Evolutionary conservation across 2,888 invertebrate genomes (phyloP), one percentile per base, ranked within the genome.

Genomic region (Apodemia mormo): DNA sequence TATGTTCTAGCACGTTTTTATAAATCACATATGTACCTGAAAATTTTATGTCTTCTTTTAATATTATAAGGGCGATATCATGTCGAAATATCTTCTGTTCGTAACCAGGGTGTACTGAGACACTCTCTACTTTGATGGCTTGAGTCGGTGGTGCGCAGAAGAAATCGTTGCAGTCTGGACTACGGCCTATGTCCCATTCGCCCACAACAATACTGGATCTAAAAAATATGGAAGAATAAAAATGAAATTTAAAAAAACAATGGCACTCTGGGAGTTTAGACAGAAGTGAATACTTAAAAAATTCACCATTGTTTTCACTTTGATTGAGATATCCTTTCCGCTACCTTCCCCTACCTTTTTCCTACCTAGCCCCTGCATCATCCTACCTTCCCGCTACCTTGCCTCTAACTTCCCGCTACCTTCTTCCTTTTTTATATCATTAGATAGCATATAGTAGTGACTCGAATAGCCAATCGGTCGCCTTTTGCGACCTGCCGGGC

Each of bases 101-200:
- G 79, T 96, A 97, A 54, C 95, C 95, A 0, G 97, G 96, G 87
- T 97, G 96, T 0, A 97, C 96, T 71, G 97, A 94, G 1, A 97
- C 96, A 80, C 95, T 96, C 75, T 96, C 96, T 67, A 97, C 95
- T 75, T 95, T 94, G 77, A 96, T 94, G 74, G 96, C 96, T 79
- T 96, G 95, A 0, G 95, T 94, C 1, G 96, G 95, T 0, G 95
- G 95, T 0, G 96, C 96, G 85, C 97, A 97, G 88, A 96, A 96
- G 76, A 95, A 95, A 61, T 94, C 95, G 68, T 95, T 96, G 81
- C 97, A 97, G 82, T 97, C 97, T 0, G 96, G 96, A 81, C 96
- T 95, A 0, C 94, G 94, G n/a, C 94, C 92, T 0, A 95, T 95
- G 78, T 96, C 95, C 90, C 95, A 97, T 86, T 97, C 97, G 0